These are phyloP conservation scores for Gambusia holbrooki DNA, from an alignment of 2,113 vertebrate species.

Conservation along the genomic window DNA sequence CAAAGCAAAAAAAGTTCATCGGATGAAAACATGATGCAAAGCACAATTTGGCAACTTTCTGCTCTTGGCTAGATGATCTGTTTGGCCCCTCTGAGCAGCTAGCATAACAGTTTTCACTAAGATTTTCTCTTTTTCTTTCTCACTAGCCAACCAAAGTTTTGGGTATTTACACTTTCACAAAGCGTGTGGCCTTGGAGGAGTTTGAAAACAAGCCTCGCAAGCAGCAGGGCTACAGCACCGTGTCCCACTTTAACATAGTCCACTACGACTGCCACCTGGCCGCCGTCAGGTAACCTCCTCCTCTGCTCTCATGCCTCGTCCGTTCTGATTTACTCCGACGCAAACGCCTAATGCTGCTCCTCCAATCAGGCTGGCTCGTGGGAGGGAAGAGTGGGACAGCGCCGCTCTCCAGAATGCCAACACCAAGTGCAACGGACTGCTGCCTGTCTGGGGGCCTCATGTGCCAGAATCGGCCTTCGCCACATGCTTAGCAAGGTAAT, in stretches of 20 bases:
- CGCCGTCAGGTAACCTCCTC: constrained; percentile 86
- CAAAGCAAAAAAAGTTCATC: no score
- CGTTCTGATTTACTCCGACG: background rate
- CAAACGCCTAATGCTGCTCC: background rate
- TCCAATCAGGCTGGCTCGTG: constrained; percentile 86
- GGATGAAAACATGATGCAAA: background rate
- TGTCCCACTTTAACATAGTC: constrained; percentile 99
- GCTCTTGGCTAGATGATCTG: no score
- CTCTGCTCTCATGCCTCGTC: background rate
- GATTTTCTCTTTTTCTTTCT: background rate
- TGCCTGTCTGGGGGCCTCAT: constrained; percentile 97
- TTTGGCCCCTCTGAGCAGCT: no score
- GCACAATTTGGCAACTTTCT: background rate
- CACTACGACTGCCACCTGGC: constrained; percentile 98
- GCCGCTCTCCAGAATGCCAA: constrained; percentile 97
- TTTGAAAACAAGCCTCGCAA: constrained; percentile 97
- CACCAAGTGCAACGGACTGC: constrained; percentile 98
- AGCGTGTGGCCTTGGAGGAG: constrained; percentile 94
- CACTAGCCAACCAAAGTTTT: constrained; percentile 93
- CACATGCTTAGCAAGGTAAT: constrained; percentile 94
- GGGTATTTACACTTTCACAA: constrained; percentile 98
- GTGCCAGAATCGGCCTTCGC: constrained; percentile 99
- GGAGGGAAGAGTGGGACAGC: constrained; percentile 98
- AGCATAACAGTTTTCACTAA: constrained; percentile 9
- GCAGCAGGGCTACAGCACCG: constrained; percentile 98